Percentiles rank a stretch among this genome's conserved stretches.
Conservation (phyloP, 2,888 invertebrate genomes). For the Spialia ferax region DNA sequence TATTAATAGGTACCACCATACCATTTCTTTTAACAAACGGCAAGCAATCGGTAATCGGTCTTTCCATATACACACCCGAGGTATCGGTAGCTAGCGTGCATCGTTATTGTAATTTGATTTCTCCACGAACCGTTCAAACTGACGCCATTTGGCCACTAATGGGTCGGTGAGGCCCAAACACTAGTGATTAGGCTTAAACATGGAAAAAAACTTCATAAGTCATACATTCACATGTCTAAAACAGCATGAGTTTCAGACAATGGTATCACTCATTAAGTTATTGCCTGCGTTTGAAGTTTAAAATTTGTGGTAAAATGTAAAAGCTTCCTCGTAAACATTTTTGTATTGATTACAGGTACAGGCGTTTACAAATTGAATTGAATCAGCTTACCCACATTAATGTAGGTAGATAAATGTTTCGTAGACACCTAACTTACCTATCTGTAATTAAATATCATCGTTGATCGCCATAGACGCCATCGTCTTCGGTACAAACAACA, state of each 20-base stretch:
- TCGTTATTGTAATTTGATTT: slow-evolving; percentile 83
- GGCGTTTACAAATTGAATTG: neutral
- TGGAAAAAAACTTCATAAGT: slow-evolving; percentile 57
- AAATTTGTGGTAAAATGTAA: slow-evolving; percentile 8
- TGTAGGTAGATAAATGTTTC: neutral
- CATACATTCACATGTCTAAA: slow-evolving; percentile 71
- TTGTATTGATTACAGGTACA: neutral
- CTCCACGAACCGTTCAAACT: slow-evolving; percentile 66
- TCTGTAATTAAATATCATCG: too few relatives aligned
- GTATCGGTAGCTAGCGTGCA: slow-evolving; percentile 81
- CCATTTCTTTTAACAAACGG: neutral
- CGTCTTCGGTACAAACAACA: too few relatives aligned
- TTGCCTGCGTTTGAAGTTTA: slow-evolving; percentile 48
- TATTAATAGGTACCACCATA: too few relatives aligned
- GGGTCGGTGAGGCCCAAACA: slow-evolving; percentile 62
- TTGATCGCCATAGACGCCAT: too few relatives aligned
- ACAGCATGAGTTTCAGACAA: slow-evolving; percentile 79
- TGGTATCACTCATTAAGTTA: slow-evolving; percentile 80
- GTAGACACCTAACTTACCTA: too few relatives aligned
- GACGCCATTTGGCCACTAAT: slow-evolving; percentile 79
- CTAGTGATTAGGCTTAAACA: slow-evolving; percentile 69
- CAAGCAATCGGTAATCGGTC: slow-evolving; percentile 6
- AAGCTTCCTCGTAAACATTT: slow-evolving; percentile 16
- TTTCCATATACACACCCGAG: slow-evolving; percentile 37
- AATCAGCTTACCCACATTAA: neutral